These are phyloP conservation scores for Bruchidius siliquastri DNA, from an alignment of 2,888 invertebrate species.

Conservation along the genomic window DNA sequence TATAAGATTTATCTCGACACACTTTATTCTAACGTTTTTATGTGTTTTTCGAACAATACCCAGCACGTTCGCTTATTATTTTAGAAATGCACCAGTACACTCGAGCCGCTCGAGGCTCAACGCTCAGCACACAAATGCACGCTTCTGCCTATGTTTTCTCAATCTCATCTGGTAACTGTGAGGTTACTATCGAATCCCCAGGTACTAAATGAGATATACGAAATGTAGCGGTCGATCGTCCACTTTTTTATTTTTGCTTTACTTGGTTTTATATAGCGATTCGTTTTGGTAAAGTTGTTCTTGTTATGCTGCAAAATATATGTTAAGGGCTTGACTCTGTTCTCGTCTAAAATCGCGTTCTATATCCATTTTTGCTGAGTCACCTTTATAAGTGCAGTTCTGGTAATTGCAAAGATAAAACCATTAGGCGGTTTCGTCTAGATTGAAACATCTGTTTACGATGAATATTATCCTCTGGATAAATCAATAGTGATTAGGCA, in stretches of 20 bases:
- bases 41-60: not conserved
- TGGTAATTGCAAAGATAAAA: too few species aligned
- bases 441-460: too few species aligned
- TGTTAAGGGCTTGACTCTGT: too few species aligned
- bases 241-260: constrained; percentile 24
- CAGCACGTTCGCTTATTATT: not conserved
- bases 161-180: constrained; percentile 99
- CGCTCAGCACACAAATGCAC: constrained; percentile 27
- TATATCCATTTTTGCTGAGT: too few species aligned
- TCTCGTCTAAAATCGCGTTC: too few species aligned
- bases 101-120: not conserved
- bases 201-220: constrained; percentile 83
- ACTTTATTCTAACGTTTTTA: not conserved
- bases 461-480: too few species aligned
- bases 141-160: constrained; percentile 59
- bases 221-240: constrained; percentile 53
- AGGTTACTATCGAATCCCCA: constrained; percentile 65
- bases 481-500: too few species aligned
- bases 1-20: too few species aligned
- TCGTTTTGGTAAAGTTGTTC: not conserved
- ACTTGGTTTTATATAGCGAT: not conserved
- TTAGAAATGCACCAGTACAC: not conserved
- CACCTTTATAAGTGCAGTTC: too few species aligned
- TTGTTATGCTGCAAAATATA: not conserved
- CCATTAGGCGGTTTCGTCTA: too few species aligned